Conservation (phyloP, 2,797 vertebrate species). For the Mergus octosetaceus region DNA sequence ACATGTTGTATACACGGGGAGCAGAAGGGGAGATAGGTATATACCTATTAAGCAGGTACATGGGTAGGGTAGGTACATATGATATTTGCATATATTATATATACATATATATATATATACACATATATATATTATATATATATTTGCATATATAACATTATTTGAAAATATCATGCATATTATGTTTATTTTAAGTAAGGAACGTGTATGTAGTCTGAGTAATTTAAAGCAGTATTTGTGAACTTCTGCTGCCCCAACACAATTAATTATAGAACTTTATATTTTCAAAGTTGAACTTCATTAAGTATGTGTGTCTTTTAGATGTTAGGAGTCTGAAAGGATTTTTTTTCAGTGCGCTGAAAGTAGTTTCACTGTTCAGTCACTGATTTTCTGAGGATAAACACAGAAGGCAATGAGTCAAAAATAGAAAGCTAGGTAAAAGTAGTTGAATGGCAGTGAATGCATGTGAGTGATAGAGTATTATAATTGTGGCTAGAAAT, state of each 20-base stretch:
- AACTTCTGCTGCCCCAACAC: neutral
- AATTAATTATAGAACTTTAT: neutral
- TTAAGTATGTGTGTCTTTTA: constrained; percentile 17
- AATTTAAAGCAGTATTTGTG: neutral
- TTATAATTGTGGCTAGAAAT: neutral
- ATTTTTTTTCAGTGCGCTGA: neutral
- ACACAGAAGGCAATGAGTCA: neutral
- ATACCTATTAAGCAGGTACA: neutral
- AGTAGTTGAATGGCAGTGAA: neutral
- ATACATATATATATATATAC: too few species aligned
- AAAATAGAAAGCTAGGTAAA: neutral
- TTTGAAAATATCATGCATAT: neutral
- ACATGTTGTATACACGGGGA: neutral
- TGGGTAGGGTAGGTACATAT: neutral
- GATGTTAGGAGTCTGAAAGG: neutral
- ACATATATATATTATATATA: too few species aligned
- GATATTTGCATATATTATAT: neutral
- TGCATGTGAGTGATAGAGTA: neutral
- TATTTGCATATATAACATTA: too few species aligned
- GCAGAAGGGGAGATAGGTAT: neutral
- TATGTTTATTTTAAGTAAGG: neutral
- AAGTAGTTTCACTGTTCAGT: constrained; percentile 3
- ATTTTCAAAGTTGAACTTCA: constrained; percentile 38
- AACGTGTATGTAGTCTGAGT: neutral
- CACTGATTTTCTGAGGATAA: neutral